Conservation (phyloP, 2,113 vertebrate genomes). For the Bubo bubo region DNA sequence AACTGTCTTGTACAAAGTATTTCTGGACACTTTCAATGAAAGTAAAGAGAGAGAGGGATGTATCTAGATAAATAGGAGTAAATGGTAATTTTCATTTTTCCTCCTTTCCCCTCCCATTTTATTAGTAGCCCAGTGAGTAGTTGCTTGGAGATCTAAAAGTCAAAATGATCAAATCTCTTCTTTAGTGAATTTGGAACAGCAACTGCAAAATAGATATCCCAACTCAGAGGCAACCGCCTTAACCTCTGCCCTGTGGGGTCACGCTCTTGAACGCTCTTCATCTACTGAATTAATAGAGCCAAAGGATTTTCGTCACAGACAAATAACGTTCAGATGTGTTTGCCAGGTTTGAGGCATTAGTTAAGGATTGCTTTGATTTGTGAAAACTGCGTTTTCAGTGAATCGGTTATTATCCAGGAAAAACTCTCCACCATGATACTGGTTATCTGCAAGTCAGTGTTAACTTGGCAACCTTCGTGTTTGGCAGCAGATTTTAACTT, state of each 20-base stretch:
- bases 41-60: background rate
- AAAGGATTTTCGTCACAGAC: background rate
- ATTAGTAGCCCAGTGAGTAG: background rate
- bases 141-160: background rate
- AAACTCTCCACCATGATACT: background rate
- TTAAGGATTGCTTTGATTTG: conserved; percentile 23
- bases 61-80: background rate
- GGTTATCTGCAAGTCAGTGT: background rate
- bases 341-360: background rate
- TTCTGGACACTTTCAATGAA: background rate
- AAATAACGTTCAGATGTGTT: background rate
- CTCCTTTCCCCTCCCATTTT: background rate
- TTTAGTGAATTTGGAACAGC: background rate
- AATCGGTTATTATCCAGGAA: background rate
- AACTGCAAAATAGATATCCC: background rate
- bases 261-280: background rate
- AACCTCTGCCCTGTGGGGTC: background rate
- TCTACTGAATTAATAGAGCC: background rate
- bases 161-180: background rate
- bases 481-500: conserved; percentile 10
- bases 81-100: background rate
- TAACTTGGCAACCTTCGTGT: background rate
- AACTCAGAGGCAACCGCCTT: background rate
- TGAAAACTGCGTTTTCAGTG: background rate
- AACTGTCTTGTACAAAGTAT: background rate